A percentile compares a stretch with the other conserved stretches of the same genome.
phyloP scores from a whole-genome alignment of 2,113 vertebrate species.

The Ceyx melanurus region DNA sequence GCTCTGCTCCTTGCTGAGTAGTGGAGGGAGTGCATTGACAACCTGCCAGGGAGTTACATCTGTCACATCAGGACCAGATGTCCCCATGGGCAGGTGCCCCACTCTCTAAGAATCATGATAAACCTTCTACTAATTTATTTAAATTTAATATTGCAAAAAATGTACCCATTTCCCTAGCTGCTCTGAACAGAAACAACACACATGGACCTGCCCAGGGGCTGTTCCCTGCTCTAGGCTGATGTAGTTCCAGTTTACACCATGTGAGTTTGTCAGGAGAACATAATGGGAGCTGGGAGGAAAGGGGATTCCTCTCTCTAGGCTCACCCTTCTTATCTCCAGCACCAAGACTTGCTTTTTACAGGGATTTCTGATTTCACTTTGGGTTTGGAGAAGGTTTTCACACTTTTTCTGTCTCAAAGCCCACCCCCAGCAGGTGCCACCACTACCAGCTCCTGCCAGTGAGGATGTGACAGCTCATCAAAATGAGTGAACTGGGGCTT shows the following conservation, averaged over 20 bases:
- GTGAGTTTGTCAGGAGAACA: accelerated
- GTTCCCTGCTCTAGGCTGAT: neutral
- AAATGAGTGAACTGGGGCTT: neutral
- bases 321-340: neutral
- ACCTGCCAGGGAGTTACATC: neutral
- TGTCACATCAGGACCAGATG: neutral
- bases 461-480: neutral
- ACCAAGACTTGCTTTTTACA: accelerated
- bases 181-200: too few relatives aligned
- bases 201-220: neutral
- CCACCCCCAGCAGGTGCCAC: neutral
- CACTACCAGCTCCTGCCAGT: neutral
- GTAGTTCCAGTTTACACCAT: neutral
- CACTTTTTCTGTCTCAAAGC: neutral
- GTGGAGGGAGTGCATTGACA: accelerated
- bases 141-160: neutral
- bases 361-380: neutral
- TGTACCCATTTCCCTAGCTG: neutral
- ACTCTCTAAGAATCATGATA: neutral
- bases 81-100: neutral
- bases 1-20: neutral
- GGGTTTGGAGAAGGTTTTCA: neutral
- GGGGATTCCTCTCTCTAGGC: neutral
- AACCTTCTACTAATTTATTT: neutral
- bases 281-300: neutral